Percentiles rank a stretch among this genome's conserved stretches.
Evolutionary conservation across 2,888 invertebrate genomes (phyloP).

Genomic region (Xanthorhoe spadicearia): DNA sequence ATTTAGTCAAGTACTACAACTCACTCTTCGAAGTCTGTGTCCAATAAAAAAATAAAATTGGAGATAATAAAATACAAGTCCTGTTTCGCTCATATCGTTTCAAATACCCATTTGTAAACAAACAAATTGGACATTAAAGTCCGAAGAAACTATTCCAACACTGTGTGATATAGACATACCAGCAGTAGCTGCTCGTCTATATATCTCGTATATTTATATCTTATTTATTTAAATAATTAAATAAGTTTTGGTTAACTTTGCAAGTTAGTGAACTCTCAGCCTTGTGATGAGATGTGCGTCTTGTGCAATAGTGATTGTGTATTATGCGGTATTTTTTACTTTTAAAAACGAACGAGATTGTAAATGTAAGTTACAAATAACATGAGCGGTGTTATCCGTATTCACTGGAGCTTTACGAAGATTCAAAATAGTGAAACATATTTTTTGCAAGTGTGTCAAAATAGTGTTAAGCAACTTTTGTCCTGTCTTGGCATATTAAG

Average conservation of each 20-base stretch:
- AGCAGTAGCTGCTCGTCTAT: no score
- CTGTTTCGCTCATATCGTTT: no score
- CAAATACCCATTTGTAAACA: no score
- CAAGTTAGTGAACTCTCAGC: background rate
- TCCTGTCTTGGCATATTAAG: background rate
- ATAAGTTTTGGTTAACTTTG: background rate
- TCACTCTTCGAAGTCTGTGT: no score
- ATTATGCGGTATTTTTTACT: slow-evolving; percentile 5
- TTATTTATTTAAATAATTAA: no score
- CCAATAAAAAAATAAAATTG: no score
- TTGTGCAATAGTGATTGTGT: slow-evolving; percentile 14
- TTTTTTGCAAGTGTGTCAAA: slow-evolving; percentile 1
- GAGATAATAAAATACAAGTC: no score
- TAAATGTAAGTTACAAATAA: slow-evolving; percentile 13
- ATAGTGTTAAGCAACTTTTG: background rate
- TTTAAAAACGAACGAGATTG: slow-evolving; percentile 1
- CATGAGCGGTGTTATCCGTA: slow-evolving; percentile 21
- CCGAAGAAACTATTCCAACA: no score
- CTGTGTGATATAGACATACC: no score
- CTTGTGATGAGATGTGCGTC: background rate
- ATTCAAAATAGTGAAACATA: background rate
- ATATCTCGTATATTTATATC: no score
- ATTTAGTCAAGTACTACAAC: no score
- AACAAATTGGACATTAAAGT: no score
- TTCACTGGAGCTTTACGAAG: slow-evolving; percentile 36